Percentiles rank a stretch among this genome's conserved stretches.
phyloP scores from a whole-genome alignment of 2,888 invertebrate genomes.

The Drosophila sordidapex region DNA sequence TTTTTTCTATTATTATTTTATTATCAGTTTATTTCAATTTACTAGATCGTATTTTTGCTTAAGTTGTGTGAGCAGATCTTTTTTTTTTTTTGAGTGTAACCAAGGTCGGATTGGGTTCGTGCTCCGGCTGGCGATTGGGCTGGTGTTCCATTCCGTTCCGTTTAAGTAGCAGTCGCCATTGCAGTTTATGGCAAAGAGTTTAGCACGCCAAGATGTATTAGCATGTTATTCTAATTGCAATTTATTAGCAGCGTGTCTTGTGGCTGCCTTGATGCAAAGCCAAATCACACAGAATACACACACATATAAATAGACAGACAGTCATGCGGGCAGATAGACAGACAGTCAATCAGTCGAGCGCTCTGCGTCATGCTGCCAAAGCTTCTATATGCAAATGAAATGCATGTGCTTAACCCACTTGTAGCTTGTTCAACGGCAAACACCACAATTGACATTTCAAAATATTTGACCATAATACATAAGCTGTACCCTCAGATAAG shows the following conservation, averaged over 20 bases:
- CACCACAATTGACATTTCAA: conserved; percentile 24
- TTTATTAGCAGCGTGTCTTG: conserved; percentile 62
- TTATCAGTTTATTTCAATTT: not conserved
- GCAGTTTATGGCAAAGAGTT: conserved; percentile 69
- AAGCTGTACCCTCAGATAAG: not conserved
- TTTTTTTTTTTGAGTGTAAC: conserved; percentile 8
- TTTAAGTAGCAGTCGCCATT: conserved; percentile 40
- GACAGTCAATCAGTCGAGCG: conserved; percentile 56
- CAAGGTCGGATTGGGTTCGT: conserved; percentile 56
- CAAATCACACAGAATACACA: not conserved
- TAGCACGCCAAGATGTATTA: conserved; percentile 69
- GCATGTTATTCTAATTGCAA: conserved; percentile 79
- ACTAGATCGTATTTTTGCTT: no score
- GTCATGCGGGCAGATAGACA: conserved; percentile 36
- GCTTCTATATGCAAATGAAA: conserved; percentile 70
- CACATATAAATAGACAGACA: conserved; percentile 15
- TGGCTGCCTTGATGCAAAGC: conserved; percentile 23
- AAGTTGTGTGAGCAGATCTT: no score
- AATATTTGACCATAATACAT: conserved; percentile 6
- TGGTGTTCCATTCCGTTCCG: conserved; percentile 21
- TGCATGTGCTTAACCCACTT: conserved; percentile 77
- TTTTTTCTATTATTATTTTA: not conserved
- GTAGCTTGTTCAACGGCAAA: conserved; percentile 39
- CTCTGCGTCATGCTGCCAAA: conserved; percentile 65
- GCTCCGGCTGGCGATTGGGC: not conserved